Base-by-base conservation (phyloP, 2,888 invertebrate genomes). In the Dicyrtoma fusca region DNA sequence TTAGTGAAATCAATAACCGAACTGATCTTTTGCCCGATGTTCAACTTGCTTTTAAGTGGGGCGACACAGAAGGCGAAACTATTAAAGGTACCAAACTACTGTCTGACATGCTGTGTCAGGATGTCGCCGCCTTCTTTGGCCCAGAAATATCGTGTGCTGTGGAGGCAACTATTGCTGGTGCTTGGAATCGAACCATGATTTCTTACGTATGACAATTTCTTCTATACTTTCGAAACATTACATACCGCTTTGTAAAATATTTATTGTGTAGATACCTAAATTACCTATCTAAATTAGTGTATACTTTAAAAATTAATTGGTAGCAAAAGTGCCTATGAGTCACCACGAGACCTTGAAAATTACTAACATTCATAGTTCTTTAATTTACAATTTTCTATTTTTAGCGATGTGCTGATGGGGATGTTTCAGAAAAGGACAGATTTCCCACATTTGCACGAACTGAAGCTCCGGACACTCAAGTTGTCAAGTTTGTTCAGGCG, bases 161-260 rank as follows among this genome's bases (percentile, higher is more conserved):
- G n/a, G 97, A 97, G 84, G 95, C 97, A 69, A 92, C 94, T 81
- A 90, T 97, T 69, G 92, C 97, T 25, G 94, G 96, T 83, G 91
- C 96, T 59, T 89, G 92, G 84, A 95, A 97, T 86, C 89, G 96
- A 82, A 96, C 97, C 73, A 96, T 97, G 94, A 93, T 97, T 84
- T 94, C 95, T 83, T 96, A 96, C 85, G 97, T 97, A 86, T 91
- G 96, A n/a, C n/a, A n/a, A n/a, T n/a, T n/a, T n/a, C n/a, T n/a
- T n/a, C 90, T 25, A 55, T 42, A 11, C 19, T 25, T 26, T 34
- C 8, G 3, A n/a, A n/a, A 34, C 34, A 34, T n/a, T 42, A 69
- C 74, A 74, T 74, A 59, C 72, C 81, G n/a, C n/a, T n/a, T n/a
- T n/a, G n/a, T n/a, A n/a, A n/a, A n/a, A n/a, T n/a, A n/a, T n/a